phyloP scores from a whole-genome alignment of 1,140 invertebrate genomes.

The Ganaspis sp. region DNA sequence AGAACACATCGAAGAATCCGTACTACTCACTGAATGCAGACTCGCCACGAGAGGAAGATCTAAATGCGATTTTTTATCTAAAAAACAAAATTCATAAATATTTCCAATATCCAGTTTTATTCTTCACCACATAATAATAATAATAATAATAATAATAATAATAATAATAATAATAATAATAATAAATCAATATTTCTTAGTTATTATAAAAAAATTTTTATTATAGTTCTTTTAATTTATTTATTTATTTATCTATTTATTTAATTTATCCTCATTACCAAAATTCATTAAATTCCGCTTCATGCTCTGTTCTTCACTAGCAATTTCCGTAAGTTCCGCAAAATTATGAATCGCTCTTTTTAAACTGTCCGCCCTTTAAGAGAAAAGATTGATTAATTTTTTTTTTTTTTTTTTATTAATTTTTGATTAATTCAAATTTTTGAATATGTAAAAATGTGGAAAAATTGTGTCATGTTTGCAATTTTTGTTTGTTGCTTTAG shows the following conservation, averaged over 20 bases:
- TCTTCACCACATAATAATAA: no score
- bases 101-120: no score
- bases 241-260: not conserved
- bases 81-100: slow-evolving; percentile 33
- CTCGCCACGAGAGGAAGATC: slow-evolving; percentile 59
- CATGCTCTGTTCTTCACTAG: slow-evolving; percentile 78
- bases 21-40: slow-evolving; percentile 71
- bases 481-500: no score
- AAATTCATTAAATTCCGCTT: slow-evolving; percentile 39
- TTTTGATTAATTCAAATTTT: no score
- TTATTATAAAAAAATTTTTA: no score
- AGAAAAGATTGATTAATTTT: no score
- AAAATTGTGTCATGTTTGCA: no score
- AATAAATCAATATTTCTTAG: no score
- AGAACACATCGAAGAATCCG: slow-evolving; percentile 79
- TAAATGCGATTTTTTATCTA: slow-evolving; percentile 60
- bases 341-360: slow-evolving; percentile 91
- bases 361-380: slow-evolving; percentile 89
- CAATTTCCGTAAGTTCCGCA: slow-evolving; percentile 87
- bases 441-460: no score
- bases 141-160: no score
- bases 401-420: no score
- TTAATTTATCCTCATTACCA: slow-evolving; percentile 36
- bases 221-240: not conserved
- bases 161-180: no score